Conservation (phyloP, 2,113 vertebrate species). For the Xiphophorus hellerii region DNA sequence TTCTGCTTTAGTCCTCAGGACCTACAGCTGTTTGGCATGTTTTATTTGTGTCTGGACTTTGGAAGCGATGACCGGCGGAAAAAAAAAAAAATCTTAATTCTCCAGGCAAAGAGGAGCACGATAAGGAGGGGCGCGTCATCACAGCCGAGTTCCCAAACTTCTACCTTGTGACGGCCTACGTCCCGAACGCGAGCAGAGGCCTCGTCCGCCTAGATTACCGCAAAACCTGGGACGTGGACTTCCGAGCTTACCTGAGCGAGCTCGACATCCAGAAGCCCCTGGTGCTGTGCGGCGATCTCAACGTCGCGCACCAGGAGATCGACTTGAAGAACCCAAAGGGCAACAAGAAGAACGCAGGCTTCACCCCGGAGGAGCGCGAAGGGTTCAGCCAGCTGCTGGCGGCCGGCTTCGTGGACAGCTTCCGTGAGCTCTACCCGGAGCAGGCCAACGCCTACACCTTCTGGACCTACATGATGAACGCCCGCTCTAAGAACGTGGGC, state of each 20-base stretch:
- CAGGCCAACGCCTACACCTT: conserved; percentile 87
- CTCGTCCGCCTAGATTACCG: conserved; percentile 89
- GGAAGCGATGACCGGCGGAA: background rate
- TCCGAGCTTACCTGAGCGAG: conserved; percentile 83
- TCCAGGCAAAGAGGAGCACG: conserved; percentile 90
- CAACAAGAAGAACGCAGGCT: conserved; percentile 90
- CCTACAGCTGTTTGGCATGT: too few species aligned
- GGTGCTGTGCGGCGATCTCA: conserved; percentile 90
- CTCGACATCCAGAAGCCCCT: conserved; percentile 86
- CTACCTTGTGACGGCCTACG: conserved; percentile 87
- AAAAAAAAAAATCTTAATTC: too few species aligned
- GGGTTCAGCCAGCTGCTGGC: conserved; percentile 85
- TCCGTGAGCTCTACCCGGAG: conserved; percentile 87
- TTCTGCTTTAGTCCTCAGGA: background rate
- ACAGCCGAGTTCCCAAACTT: conserved; percentile 87
- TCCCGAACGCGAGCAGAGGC: conserved; percentile 87
- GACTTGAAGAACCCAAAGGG: conserved; percentile 91
- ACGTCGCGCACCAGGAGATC: conserved; percentile 91
- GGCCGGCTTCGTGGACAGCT: conserved; percentile 86
- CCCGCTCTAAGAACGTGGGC: conserved; percentile 88
- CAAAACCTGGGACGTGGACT: conserved; percentile 89
- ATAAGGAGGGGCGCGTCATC: conserved; percentile 90
- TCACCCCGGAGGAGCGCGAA: conserved; percentile 87
- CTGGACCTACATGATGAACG: conserved; percentile 95
- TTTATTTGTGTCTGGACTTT: too few species aligned